A percentile compares a stretch with the other conserved stretches of the same genome.
These are phyloP conservation scores for Anguilla megastoma DNA, from an alignment of 2,797 vertebrate genomes.

Conservation along the genomic window DNA sequence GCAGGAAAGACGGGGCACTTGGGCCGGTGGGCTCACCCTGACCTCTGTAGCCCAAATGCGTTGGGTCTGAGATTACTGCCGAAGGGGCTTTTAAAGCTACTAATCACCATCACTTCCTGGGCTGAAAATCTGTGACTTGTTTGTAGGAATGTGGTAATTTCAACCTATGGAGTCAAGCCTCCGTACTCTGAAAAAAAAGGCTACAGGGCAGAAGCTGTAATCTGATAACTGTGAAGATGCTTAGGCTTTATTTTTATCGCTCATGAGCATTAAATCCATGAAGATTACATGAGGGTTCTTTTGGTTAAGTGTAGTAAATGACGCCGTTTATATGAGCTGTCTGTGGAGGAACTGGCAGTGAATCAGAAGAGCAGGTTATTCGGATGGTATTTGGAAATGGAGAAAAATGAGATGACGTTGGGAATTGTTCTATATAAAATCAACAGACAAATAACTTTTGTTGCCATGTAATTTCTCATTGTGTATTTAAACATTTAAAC, in stretches of 20 bases:
- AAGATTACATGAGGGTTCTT: constrained; percentile 38
- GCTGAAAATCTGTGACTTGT: constrained; percentile 50
- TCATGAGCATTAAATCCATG: background rate
- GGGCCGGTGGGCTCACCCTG: constrained; percentile 43
- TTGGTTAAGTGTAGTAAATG: constrained; percentile 25
- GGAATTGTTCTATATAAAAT: background rate
- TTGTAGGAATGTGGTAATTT: constrained; percentile 39
- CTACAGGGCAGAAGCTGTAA: constrained; percentile 44
- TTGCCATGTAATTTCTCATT: background rate
- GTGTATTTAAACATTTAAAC: background rate
- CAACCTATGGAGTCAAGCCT: constrained; percentile 36
- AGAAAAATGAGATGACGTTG: background rate
- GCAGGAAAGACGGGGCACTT: background rate
- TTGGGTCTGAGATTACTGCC: constrained; percentile 61
- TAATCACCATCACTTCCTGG: constrained; percentile 60
- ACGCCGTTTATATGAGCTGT: constrained; percentile 33
- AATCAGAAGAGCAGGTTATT: background rate
- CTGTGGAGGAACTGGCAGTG: background rate
- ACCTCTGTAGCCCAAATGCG: constrained; percentile 65
- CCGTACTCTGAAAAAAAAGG: constrained; percentile 37
- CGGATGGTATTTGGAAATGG: background rate
- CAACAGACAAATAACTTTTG: background rate
- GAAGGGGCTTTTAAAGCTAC: constrained; percentile 58
- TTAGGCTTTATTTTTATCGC: constrained; percentile 32
- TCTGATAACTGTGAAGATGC: constrained; percentile 40